phyloP scores from a whole-genome alignment of 2,113 vertebrate genomes.

The Myotis lucifugus region DNA sequence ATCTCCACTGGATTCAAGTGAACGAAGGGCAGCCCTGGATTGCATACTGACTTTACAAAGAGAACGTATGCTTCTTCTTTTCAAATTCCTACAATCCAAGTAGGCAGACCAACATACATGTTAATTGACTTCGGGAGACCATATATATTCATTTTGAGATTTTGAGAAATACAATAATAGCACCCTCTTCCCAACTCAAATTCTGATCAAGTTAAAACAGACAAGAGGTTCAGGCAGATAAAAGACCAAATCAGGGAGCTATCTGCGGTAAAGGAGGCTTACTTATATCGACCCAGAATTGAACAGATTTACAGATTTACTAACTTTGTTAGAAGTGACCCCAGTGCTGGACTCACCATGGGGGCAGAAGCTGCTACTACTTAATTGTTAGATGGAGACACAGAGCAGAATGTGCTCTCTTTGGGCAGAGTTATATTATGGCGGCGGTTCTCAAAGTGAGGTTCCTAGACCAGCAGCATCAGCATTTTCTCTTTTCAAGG shows the following conservation, averaged over 20 bases:
- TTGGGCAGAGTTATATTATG: not conserved
- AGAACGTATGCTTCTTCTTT: not conserved
- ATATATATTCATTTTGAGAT: not conserved
- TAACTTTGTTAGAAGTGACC: not conserved
- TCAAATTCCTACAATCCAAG: not conserved
- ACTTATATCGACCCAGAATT: not conserved
- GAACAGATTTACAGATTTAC: not conserved
- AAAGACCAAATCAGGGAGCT: not conserved
- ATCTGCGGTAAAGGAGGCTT: not conserved
- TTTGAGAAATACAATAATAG: not conserved
- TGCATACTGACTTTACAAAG: not conserved
- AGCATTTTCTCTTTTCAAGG: not conserved
- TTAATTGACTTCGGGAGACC: not conserved
- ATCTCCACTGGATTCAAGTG: not conserved
- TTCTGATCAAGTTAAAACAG: slow-evolving; percentile 14
- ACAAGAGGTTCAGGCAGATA: not conserved
- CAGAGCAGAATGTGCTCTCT: not conserved
- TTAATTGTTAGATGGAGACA: not conserved
- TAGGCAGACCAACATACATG: not conserved
- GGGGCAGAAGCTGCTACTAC: not conserved
- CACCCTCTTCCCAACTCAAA: not conserved
- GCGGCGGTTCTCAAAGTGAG: not conserved
- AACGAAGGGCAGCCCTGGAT: not conserved
- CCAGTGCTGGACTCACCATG: accelerated
- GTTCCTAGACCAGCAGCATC: not conserved